Percentiles rank a stretch among this genome's conserved stretches.
These are phyloP conservation scores for Nomada ferruginata DNA, from an alignment of 2,888 invertebrate genomes.

Conservation along the genomic window DNA sequence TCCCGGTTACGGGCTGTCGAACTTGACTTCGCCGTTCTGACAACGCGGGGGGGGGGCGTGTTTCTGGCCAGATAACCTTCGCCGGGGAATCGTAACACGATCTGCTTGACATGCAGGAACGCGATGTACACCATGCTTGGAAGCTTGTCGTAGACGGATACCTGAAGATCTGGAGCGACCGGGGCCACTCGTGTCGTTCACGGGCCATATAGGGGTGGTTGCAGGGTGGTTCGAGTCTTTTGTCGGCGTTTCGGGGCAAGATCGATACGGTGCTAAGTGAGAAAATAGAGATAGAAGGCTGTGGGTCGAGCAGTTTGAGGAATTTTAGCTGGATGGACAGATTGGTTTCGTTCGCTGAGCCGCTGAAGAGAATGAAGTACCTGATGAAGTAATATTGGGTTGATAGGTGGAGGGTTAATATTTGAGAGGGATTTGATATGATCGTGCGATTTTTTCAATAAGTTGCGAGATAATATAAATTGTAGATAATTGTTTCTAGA, in stretches of 20 bases:
- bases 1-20: conserved; percentile 54
- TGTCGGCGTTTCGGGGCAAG: conserved; percentile 8
- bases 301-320: conserved; percentile 20
- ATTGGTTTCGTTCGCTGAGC: conserved; percentile 13
- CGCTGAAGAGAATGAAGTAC: neutral
- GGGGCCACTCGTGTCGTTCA: neutral
- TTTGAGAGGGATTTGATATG: neutral
- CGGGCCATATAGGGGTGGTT: neutral
- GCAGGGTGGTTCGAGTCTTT: neutral
- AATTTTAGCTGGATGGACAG: conserved; percentile 11
- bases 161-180: neutral
- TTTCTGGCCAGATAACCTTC: conserved; percentile 10
- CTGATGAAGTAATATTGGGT: conserved; percentile 34
- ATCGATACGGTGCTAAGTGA: conserved; percentile 10
- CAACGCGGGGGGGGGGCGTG: conserved; percentile 33
- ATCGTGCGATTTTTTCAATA: neutral
- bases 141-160: conserved; percentile 6
- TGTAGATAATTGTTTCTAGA: neutral
- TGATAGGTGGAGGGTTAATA: conserved; percentile 5
- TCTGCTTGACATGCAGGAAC: conserved; percentile 14
- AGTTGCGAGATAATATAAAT: neutral
- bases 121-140: neutral
- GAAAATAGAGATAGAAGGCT: conserved; percentile 18
- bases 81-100: conserved; percentile 6
- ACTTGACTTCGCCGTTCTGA: conserved; percentile 55